phyloP scores from a whole-genome alignment of 2,113 vertebrate genomes.

The Circaetus gallicus region DNA sequence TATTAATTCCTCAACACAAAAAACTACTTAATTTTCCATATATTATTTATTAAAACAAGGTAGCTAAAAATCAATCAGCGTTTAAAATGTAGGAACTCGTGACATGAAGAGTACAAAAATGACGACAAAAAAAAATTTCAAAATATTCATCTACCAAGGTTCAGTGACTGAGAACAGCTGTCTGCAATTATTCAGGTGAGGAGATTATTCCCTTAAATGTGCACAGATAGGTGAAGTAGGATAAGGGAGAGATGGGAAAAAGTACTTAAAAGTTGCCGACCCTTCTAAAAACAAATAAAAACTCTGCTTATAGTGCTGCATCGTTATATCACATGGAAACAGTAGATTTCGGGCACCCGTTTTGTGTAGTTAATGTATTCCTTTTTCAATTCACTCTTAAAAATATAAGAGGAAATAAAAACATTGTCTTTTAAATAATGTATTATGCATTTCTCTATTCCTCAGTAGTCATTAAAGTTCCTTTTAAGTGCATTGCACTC shows the following conservation, averaged over 20 bases:
- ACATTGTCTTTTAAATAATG: background rate
- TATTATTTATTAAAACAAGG: background rate
- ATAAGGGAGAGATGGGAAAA: background rate
- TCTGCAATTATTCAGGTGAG: background rate
- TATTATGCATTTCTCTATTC: background rate
- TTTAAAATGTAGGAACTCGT: background rate
- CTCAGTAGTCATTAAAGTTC: background rate
- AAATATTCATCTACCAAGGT: background rate
- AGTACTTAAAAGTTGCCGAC: background rate
- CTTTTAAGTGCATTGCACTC: background rate
- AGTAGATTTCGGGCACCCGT: background rate
- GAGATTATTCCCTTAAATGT: background rate
- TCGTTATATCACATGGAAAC: background rate
- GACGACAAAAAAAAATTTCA: background rate
- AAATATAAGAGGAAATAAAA: background rate
- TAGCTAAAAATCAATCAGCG: background rate
- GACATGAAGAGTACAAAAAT: background rate
- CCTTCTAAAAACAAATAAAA: background rate
- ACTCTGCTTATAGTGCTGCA: background rate
- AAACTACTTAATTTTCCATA: background rate
- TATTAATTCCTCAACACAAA: background rate
- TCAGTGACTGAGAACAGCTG: background rate
- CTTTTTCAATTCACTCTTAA: background rate
- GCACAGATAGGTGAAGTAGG: background rate
- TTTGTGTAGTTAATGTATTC: background rate